These are phyloP conservation scores for Eretmocerus hayati DNA, from an alignment of 2,888 invertebrate genomes.

Conservation along the genomic window DNA sequence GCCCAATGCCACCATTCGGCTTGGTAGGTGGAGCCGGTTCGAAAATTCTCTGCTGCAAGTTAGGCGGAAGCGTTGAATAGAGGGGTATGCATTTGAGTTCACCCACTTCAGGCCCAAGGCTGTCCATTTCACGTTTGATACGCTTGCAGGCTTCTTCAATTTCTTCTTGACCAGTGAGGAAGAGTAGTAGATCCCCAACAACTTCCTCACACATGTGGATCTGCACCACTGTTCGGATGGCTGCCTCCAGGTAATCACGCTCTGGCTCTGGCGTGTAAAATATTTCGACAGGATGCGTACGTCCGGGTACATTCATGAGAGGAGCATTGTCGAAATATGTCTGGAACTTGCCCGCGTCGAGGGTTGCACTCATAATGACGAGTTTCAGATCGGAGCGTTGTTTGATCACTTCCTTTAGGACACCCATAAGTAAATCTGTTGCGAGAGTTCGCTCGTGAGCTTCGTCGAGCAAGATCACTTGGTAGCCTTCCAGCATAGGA, in stretches of 20 bases:
- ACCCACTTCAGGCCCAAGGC: conserved; percentile 92
- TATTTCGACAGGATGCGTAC: conserved; percentile 94
- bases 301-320: conserved; percentile 94
- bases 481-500: conserved; percentile 93
- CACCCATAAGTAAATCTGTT: conserved; percentile 98
- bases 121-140: conserved; percentile 92
- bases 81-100: conserved; percentile 97
- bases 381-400: conserved; percentile 90
- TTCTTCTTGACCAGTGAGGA: conserved; percentile 86
- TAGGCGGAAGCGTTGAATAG: conserved; percentile 96
- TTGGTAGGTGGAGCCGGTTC: conserved; percentile 92
- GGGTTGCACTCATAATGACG: conserved; percentile 98
- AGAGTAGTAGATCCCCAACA: conserved; percentile 85
- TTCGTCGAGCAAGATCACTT: conserved; percentile 93
- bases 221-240: conserved; percentile 93
- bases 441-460: conserved; percentile 98
- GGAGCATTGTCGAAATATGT: conserved; percentile 98
- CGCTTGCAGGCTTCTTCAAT: conserved; percentile 99
- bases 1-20: conserved; percentile 79
- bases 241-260: conserved; percentile 95
- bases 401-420: conserved; percentile 92
- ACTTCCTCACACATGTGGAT: conserved; percentile 96
- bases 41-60: conserved; percentile 94
- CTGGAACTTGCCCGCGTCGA: conserved; percentile 99
- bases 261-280: conserved; percentile 99